These are phyloP conservation scores for Cynocephalus volans DNA, from an alignment of 2,113 vertebrate genomes.

Conservation along the genomic window DNA sequence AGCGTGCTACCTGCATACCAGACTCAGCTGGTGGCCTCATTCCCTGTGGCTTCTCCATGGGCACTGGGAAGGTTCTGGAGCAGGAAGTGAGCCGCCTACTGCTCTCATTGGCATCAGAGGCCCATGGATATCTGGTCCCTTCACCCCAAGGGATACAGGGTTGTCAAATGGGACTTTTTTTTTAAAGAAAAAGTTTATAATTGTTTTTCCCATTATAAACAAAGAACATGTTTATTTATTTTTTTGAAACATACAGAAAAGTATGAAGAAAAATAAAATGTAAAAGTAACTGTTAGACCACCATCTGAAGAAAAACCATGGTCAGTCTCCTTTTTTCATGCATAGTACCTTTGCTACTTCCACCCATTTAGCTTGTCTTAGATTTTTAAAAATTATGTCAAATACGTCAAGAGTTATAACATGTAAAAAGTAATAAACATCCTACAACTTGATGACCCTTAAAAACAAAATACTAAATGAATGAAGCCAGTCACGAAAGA, in stretches of 20 bases:
- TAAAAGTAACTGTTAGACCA: background rate
- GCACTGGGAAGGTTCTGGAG: background rate
- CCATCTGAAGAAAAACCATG: background rate
- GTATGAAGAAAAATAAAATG: slow-evolving; percentile 33
- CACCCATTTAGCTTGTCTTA: background rate
- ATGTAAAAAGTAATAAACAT: background rate
- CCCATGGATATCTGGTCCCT: background rate
- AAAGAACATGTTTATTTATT: background rate
- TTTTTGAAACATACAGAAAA: background rate
- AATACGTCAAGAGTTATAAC: background rate
- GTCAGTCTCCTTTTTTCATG: background rate
- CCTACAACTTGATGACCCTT: background rate
- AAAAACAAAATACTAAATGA: background rate
- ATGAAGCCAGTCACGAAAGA: background rate
- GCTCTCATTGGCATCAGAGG: background rate
- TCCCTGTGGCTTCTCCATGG: background rate
- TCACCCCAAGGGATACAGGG: background rate
- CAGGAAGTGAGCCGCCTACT: background rate
- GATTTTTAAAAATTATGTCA: background rate
- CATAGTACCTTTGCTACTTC: background rate
- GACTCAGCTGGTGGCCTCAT: no score
- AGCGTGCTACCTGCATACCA: background rate
- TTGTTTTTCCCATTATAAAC: slow-evolving; percentile 24
- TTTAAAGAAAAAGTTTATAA: background rate
- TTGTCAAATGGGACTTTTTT: background rate